Percentiles rank a stretch among this genome's conserved stretches.
phyloP scores from a whole-genome alignment of 2,797 vertebrate genomes.

The Thamnophis elegans region DNA sequence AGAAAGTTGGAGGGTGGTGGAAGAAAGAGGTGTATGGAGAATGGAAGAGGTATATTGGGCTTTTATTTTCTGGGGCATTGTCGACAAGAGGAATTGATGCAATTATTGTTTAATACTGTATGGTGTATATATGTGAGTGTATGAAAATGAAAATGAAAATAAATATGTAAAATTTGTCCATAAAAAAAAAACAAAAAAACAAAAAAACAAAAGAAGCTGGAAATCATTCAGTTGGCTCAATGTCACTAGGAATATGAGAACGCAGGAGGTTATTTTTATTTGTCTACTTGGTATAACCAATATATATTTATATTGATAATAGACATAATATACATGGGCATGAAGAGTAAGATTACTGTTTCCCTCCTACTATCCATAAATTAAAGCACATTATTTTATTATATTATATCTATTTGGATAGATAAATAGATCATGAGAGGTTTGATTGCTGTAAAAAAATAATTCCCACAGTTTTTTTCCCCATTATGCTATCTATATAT shows the following conservation, averaged over 20 bases:
- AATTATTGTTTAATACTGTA: too few species aligned
- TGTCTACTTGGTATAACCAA: not conserved
- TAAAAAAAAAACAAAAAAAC: too few species aligned
- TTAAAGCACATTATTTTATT: constrained; percentile 30
- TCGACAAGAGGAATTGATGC: too few species aligned
- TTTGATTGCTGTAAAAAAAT: constrained; percentile 42
- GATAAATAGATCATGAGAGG: constrained; percentile 16
- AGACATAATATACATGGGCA: not conserved
- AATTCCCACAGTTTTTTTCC: constrained; percentile 39
- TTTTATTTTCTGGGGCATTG: too few species aligned
- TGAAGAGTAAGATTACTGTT: not conserved
- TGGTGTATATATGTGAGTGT: too few species aligned
- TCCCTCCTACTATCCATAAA: constrained; percentile 2
- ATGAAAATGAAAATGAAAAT: too few species aligned
- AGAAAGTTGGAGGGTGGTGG: too few species aligned
- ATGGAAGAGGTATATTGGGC: too few species aligned
- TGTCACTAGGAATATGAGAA: not conserved
- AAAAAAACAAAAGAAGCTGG: not conserved
- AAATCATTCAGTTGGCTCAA: not conserved
- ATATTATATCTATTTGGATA: constrained; percentile 28
- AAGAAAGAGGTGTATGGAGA: too few species aligned
- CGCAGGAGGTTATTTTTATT: not conserved
- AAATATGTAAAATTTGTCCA: too few species aligned
- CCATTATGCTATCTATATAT: constrained; percentile 32
- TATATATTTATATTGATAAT: not conserved